These are phyloP conservation scores for Cephalopachus bancanus DNA, from an alignment of 2,797 vertebrate species.

Conservation along the genomic window DNA sequence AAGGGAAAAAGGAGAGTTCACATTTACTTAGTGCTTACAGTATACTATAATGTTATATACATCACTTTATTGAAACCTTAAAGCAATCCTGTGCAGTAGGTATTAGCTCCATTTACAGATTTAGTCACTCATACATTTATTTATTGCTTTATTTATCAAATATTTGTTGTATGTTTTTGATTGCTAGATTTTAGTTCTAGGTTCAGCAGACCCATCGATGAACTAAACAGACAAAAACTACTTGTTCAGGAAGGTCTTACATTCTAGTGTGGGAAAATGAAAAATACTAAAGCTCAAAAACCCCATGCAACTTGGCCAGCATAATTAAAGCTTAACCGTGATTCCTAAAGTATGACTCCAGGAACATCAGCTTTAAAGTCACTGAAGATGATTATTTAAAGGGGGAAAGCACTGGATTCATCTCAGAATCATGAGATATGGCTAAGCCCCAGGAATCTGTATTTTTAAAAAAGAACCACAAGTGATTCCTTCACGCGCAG, in stretches of 20 bases:
- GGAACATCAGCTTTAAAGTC: neutral
- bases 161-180: neutral
- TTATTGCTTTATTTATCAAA: neutral
- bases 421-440: neutral
- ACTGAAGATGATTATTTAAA: neutral
- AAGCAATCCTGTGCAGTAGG: neutral
- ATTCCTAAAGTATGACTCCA: neutral
- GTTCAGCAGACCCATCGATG: neutral
- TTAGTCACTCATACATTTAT: neutral
- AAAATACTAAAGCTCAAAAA: neutral
- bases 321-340: neutral
- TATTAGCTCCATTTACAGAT: neutral
- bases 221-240: conserved; percentile 19
- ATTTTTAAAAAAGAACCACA: neutral
- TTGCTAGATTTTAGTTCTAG: neutral
- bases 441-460: neutral
- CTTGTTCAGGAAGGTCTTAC: neutral
- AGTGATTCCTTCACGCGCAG: neutral
- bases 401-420: neutral
- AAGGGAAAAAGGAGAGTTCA: neutral
- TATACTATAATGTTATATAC: neutral
- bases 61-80: neutral
- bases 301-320: neutral
- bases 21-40: neutral
- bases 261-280: neutral